Evolutionary conservation across 2,888 invertebrate genomes (phyloP).

Genomic region (Eupithecia insigniata): DNA sequence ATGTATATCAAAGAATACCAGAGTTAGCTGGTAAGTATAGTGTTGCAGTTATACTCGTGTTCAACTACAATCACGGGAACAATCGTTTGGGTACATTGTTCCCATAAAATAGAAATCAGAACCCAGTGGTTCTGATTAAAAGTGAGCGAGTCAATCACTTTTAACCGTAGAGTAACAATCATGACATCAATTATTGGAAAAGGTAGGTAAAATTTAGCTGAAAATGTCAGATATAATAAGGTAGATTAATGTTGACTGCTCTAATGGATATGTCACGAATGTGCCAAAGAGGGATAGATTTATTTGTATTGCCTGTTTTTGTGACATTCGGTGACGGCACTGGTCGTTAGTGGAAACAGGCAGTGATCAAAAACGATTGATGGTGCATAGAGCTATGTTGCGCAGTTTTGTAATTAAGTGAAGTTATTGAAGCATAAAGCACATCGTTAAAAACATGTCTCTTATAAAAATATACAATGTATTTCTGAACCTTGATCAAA

Average conservation of each 20-base stretch:
- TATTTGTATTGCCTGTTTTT: conserved; percentile 60
- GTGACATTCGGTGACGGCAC: conserved; percentile 57
- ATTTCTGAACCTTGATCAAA: too few relatives aligned
- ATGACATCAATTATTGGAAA: conserved; percentile 11
- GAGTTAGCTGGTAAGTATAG: background rate
- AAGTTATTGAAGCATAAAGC: background rate
- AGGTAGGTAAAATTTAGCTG: conserved; percentile 45
- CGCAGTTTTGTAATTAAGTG: conserved; percentile 15
- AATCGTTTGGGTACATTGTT: conserved; percentile 1
- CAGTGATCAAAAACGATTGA: conserved; percentile 53
- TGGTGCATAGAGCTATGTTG: conserved; percentile 17
- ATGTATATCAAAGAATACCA: background rate
- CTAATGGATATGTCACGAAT: conserved; percentile 75
- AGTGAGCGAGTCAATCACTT: background rate
- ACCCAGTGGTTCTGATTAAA: conserved; percentile 4
- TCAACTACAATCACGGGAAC: conserved; percentile 1
- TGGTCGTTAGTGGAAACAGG: conserved; percentile 54
- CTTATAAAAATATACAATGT: too few relatives aligned
- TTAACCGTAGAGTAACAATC: background rate
- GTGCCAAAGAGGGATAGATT: conserved; percentile 59
- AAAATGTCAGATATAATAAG: conserved; percentile 48
- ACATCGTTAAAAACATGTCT: background rate
- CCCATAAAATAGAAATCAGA: conserved; percentile 1
- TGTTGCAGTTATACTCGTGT: background rate
- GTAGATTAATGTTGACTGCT: conserved; percentile 70